These are phyloP conservation scores for Aspidoscelis tigris DNA, from an alignment of 2,113 vertebrate species.

Conservation along the genomic window DNA sequence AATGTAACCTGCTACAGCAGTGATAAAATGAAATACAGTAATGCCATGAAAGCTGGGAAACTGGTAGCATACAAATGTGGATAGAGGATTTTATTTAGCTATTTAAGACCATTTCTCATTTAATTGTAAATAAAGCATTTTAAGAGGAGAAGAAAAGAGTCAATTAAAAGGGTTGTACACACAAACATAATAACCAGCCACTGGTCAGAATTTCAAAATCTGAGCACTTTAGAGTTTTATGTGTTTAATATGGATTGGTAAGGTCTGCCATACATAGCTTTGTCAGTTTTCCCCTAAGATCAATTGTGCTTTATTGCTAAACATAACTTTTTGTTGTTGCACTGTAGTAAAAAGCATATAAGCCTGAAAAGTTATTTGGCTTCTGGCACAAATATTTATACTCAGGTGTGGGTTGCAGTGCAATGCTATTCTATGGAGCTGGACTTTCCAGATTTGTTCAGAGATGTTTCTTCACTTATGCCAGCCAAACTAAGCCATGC, in stretches of 20 bases:
- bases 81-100: background rate
- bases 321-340: conserved; percentile 43
- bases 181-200: conserved; percentile 33
- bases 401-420: conserved; percentile 7
- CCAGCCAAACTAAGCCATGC: no score
- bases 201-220: background rate
- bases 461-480: background rate
- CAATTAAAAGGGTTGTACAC: conserved; percentile 16
- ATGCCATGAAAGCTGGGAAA: no score
- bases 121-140: background rate
- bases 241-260: conserved; percentile 52
- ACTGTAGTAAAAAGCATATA: conserved; percentile 36
- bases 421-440: no score
- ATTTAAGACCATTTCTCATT: background rate
- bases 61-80: background rate
- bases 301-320: conserved; percentile 56
- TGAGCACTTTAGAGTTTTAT: conserved; percentile 27
- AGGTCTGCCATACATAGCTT: conserved; percentile 19
- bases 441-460: background rate
- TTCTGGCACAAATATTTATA: conserved; percentile 32
- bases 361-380: conserved; percentile 25
- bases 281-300: conserved; percentile 43
- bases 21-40: background rate
- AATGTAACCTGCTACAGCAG: background rate
- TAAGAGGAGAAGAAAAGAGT: background rate